These are phyloP conservation scores for Syngnathus scovelli DNA, from an alignment of 2,113 vertebrate genomes.

Conservation along the genomic window DNA sequence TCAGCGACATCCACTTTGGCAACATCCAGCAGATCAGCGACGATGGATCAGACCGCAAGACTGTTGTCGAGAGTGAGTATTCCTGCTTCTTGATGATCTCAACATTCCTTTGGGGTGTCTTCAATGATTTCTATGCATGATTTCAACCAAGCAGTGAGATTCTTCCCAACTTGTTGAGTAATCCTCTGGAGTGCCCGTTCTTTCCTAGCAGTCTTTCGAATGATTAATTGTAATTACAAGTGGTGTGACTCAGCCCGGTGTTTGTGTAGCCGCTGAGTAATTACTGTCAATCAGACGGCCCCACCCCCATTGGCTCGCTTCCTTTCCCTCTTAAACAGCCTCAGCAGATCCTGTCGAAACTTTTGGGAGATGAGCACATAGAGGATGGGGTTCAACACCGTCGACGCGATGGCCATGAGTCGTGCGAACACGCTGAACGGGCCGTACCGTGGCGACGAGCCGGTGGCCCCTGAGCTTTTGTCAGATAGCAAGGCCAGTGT, in stretches of 20 bases:
- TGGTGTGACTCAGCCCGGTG: not conserved
- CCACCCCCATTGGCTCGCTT: slow-evolving; percentile 10
- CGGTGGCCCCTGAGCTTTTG: slow-evolving; percentile 33
- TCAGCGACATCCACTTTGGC: slow-evolving; percentile 96
- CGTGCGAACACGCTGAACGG: slow-evolving; percentile 61
- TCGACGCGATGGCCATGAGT: slow-evolving; percentile 67
- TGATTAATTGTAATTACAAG: slow-evolving; percentile 16
- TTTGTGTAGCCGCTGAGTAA: not conserved
- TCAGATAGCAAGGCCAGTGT: slow-evolving; percentile 54
- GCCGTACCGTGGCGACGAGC: slow-evolving; percentile 50
- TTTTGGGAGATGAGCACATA: slow-evolving; percentile 73
- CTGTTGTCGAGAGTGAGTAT: slow-evolving; percentile 92
- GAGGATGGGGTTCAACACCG: slow-evolving; percentile 69
- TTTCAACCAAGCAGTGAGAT: not conserved
- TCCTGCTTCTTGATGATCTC: slow-evolving; percentile 20
- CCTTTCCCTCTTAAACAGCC: slow-evolving; percentile 40
- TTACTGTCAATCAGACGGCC: slow-evolving; percentile 25
- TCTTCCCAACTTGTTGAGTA: not conserved
- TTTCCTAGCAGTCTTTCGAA: not conserved
- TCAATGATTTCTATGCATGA: slow-evolving; percentile 3
- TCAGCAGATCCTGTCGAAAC: slow-evolving; percentile 66
- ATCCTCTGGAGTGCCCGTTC: slow-evolving; percentile 6
- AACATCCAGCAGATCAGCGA: slow-evolving; percentile 98
- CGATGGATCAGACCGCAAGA: slow-evolving; percentile 83
- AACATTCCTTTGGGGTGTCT: slow-evolving; percentile 14